Base-by-base conservation (phyloP, 2,888 invertebrate genomes). In the Catocala fraxini region DNA sequence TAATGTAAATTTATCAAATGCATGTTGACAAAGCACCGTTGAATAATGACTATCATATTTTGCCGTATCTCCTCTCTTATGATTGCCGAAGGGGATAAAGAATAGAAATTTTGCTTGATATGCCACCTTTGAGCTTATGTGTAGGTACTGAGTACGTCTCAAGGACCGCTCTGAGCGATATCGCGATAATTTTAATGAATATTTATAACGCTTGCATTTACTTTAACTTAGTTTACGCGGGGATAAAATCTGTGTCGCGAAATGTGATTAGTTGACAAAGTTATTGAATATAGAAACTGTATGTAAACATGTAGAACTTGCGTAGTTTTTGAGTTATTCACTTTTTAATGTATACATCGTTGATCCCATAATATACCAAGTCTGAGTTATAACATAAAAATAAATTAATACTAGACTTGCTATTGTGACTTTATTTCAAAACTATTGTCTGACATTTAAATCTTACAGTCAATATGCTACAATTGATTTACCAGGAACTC, bases 41-140 rank as follows among this genome's bases (percentile, higher is more conserved):
- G 89, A 90, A 84, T 90, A 89, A 92, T 91, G 89, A 78, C 87
- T 82, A 82, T 84, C 88, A 93, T 92, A 92, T 92, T 91, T 92
- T 81, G 83, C 76, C 88, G 87, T 90, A 92, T 92, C 90, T 92
- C 82, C 76, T 71, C 78, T 71, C 81, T 83, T 87, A 86, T 92
- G 91, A 91, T 90, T 89, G 84, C 86, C 84, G 71, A 83, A 86
- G 85, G 86, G 89, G 90, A 89, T 89, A 89, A 89, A 81, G 87
- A 81, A 86, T 85, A 83, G 86, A 81, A 85, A 87, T 87, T 88
- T 87, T 83, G 81, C 81, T 79, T 80, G 82, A 89, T 81, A 82
- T 80, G 82, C 82, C 78, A 81, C 80, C 82, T 84, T 78, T 77
- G 77, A 82, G 86, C 83, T 85, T 83, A 83, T 73, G 72, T 63